phyloP scores from a whole-genome alignment of 2,888 invertebrate species.

The Meghimatium bilineatum region DNA sequence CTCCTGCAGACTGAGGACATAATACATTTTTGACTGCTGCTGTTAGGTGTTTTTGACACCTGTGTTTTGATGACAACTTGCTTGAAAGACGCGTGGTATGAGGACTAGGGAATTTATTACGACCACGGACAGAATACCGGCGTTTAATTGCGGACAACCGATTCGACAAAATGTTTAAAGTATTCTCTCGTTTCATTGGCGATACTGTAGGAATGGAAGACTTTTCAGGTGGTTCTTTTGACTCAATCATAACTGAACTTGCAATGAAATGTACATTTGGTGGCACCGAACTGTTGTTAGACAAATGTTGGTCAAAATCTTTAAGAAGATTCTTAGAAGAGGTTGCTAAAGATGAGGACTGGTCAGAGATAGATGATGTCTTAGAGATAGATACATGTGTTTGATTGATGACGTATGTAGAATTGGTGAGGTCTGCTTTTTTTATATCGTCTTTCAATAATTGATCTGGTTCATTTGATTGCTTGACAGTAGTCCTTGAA shows the following conservation, averaged over 20 bases:
- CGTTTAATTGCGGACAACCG: background rate
- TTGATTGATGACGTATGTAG: background rate
- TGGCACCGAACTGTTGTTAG: background rate
- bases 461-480: slow-evolving; percentile 2
- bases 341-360: background rate
- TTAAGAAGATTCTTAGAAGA: background rate
- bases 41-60: background rate
- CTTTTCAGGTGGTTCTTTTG: background rate
- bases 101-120: background rate
- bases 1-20: background rate
- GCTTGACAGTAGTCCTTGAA: background rate
- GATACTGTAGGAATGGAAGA: slow-evolving; percentile 13
- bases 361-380: background rate
- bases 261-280: background rate
- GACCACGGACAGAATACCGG: background rate
- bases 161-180: background rate
- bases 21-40: background rate
- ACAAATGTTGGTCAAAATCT: background rate
- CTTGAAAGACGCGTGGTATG: background rate
- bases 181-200: background rate
- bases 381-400: background rate
- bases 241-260: background rate
- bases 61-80: background rate
- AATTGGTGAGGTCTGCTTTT: background rate
- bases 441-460: background rate